Evolutionary conservation across 1,140 invertebrate genomes (phyloP).

Genomic region (Anastrepha ludens): DNA sequence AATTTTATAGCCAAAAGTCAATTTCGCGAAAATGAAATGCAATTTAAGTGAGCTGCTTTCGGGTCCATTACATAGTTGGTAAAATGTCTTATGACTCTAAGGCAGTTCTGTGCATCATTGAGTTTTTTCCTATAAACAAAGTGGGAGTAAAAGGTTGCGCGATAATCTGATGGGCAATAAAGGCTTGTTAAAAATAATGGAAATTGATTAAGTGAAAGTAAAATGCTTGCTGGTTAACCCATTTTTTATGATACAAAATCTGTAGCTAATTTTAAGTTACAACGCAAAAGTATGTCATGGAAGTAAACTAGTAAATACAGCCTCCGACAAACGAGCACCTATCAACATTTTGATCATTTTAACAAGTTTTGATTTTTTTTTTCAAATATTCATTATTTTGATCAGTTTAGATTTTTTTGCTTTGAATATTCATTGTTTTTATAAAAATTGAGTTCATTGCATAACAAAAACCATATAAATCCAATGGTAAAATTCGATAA

Average conservation of each 20-base stretch:
- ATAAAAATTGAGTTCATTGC: too few relatives aligned
- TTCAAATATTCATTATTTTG: too few relatives aligned
- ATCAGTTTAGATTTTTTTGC: too few relatives aligned
- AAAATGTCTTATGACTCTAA: not conserved
- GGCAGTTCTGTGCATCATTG: not conserved
- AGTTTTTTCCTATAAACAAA: not conserved
- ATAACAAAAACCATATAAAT: too few relatives aligned
- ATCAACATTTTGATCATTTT: too few relatives aligned
- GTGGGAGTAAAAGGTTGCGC: not conserved
- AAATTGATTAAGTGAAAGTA: slow-evolving; percentile 40
- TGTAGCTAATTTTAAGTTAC: too few relatives aligned
- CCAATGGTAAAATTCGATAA: too few relatives aligned
- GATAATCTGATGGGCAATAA: slow-evolving; percentile 5
- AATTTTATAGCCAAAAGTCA: slow-evolving; percentile 36
- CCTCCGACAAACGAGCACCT: too few relatives aligned
- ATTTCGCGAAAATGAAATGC: slow-evolving; percentile 38
- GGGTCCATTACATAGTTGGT: not conserved
- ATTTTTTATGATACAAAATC: not conserved
- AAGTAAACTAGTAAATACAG: too few relatives aligned
- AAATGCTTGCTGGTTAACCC: slow-evolving; percentile 5
- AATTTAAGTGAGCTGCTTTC: slow-evolving; percentile 16
- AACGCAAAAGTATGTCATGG: too few relatives aligned
- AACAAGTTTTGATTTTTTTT: too few relatives aligned
- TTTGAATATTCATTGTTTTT: too few relatives aligned
- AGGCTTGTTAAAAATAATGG: not conserved